A percentile compares a stretch with the other conserved stretches of the same genome.
Evolutionary conservation across 1,140 invertebrate genomes (phyloP).

Genomic region (Drosophila nigromelanica): DNA sequence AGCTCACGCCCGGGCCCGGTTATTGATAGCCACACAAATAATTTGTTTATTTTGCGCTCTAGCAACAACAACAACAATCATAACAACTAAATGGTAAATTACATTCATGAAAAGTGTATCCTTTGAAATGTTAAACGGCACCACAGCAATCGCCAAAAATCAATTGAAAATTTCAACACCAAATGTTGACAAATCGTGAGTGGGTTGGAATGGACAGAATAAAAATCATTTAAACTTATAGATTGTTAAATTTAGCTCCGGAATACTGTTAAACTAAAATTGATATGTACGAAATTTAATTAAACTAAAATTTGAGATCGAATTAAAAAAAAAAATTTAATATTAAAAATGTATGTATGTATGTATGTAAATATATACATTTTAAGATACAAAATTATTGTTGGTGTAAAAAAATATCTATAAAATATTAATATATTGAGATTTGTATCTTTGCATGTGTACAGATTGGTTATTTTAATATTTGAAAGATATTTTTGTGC

Average conservation of each 20-base stretch:
- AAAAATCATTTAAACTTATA: too few species aligned
- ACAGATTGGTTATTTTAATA: too few species aligned
- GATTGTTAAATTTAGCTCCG: neutral
- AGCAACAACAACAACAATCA: slow-evolving; percentile 7
- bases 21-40: slow-evolving; percentile 25
- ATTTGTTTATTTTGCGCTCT: slow-evolving; percentile 14
- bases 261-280: neutral
- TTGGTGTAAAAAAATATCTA: too few species aligned
- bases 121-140: slow-evolving; percentile 16
- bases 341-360: too few species aligned
- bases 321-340: too few species aligned
- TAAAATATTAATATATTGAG: too few species aligned
- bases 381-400: too few species aligned
- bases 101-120: neutral
- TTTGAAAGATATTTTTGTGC: too few species aligned
- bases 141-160: neutral
- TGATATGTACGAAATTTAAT: neutral
- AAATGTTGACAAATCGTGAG: neutral
- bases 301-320: too few species aligned
- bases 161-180: slow-evolving; percentile 1
- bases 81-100: slow-evolving; percentile 4
- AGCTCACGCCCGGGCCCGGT: neutral
- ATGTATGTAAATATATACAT: too few species aligned
- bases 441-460: too few species aligned
- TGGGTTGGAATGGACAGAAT: too few species aligned